Base-by-base conservation (phyloP, 2,888 invertebrate species). In the Bombylius discolor region DNA sequence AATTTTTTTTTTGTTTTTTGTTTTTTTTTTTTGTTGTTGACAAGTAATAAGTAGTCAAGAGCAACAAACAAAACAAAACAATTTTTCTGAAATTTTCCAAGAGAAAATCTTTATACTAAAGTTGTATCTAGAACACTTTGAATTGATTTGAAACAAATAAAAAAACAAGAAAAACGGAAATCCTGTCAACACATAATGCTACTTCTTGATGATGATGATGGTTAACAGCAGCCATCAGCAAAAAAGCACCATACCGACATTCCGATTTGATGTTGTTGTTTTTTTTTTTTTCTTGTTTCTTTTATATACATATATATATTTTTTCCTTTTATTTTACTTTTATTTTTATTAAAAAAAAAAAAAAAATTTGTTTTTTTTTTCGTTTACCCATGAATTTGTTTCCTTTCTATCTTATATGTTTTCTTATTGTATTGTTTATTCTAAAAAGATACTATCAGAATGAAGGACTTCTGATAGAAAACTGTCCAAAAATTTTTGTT, bases 401-500 rank as follows among this genome's bases (percentile, higher is more conserved):
- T 42, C 5, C 39, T 42, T 11, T 11, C 12, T 42, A 11, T 42
- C 4, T 42, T 11, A 11, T 42, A 11, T 11, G 4, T 42, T 42
- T 11, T 11, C 39, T 42, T 42, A 11, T 11, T 48, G 39, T 59
- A 60, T 62, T 64, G 63, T 63, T 63, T 62, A 58, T 60, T 64
- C 62, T 63, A 61, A 62, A 65, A 58, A 67, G 67, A 69, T 70
- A 67, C 67, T 68, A 70, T 70, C 67, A 68, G 67, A 66, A 66
- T 68, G 67, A 69, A 70, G 68, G 71, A 72, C 70, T 68, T 69
- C 70, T 71, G 70, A 71, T 70, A 70, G 69, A 69, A 71, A 73
- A 70, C 69, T 73, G 72, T 70, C 72, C 70, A 70, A 70, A 70
- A 68, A 70, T 66, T 64, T 60, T 63, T 61, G 55, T 55, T 55